Evolutionary conservation across 1,140 invertebrate genomes (phyloP), one percentile per base, ranked within the genome.

Genomic region (Drosophila obscura): DNA sequence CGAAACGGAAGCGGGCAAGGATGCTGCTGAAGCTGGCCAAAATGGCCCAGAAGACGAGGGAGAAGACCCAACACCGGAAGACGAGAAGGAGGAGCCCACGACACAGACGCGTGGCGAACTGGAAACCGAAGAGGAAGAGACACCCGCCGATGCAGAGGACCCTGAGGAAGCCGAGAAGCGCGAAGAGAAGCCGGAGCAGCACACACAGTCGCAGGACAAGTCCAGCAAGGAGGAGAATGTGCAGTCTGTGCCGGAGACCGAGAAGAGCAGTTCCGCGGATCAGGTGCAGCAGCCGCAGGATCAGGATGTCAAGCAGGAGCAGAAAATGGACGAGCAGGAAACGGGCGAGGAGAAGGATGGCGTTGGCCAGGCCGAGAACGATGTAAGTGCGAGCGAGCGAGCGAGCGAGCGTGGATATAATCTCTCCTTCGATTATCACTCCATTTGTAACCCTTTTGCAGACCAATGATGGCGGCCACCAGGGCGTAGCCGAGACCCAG

Each of bases 171-270:
- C 68, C 35, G 77, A 90, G n/a, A 79, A 89, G 9, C 77, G 91
- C 28, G 87, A 92, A 48, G 91, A 93, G 43, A 82, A 88, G 39
- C 92, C 93, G 26, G 92, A 94, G 11, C 94, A 96, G 35, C 92
- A 94, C 66, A 95, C 96, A 77, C 95, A 97, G 22, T 94, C 94
- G 6, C 94, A 93, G 63, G 93, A 94, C 69, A 93, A 94, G 64
- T 92, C 93, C 2, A 92, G 92, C 22, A 92, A 93, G 7, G 93
- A 92, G 49, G 93, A 94, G 7, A 93, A 94, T 81, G 92, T 94
- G 19, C 93, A 94, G 66, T 93, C 93, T 5, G 93, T 94, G 68
- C 92, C 93, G 2, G 92, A 94, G 55, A 84, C 83, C 0, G 81
- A 91, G 24, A 62, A 90, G 43, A 91, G 90, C 55, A 90, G 89